Percentiles rank a stretch among this genome's conserved stretches.
These are phyloP conservation scores for Zoanthus sociatus DNA, from an alignment of 92 coral and sea anemone species.

Conservation along the genomic window DNA sequence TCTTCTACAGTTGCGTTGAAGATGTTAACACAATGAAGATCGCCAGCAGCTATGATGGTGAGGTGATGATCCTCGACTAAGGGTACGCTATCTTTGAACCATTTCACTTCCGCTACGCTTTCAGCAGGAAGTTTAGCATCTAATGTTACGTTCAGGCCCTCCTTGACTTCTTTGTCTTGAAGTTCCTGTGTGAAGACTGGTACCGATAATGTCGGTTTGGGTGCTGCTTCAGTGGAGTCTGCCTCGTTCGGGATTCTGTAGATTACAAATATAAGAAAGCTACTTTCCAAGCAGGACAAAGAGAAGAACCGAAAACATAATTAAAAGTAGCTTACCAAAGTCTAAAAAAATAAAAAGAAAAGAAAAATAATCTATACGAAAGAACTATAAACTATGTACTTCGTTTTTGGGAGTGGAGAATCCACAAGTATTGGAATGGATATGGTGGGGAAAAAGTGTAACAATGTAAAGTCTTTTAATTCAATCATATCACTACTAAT, in stretches of 20 bases:
- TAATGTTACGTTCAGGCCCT: conserved; percentile 85
- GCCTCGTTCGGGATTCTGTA: conserved; percentile 25
- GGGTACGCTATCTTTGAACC: conserved; percentile 88
- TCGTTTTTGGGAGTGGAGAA: no score
- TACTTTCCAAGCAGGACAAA: no score
- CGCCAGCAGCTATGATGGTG: conserved; percentile 82
- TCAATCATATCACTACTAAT: no score
- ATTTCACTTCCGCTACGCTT: conserved; percentile 80
- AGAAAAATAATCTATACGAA: no score
- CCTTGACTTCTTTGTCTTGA: conserved; percentile 87
- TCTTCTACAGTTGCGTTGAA: conserved; percentile 84
- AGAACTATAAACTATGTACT: no score
- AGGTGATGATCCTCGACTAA: conserved; percentile 89
- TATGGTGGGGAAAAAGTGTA: no score
- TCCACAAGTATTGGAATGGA: no score
- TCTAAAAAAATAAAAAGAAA: no score
- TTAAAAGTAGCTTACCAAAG: no score
- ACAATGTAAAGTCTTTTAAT: no score
- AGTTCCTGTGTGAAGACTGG: conserved; percentile 73
- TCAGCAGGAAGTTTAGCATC: conserved; percentile 86
- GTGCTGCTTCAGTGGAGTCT: conserved; percentile 39
- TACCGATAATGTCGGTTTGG: conserved; percentile 46
- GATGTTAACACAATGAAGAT: conserved; percentile 90
- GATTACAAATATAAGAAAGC: neutral
- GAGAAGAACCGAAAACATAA: no score